phyloP scores from a whole-genome alignment of 2,113 vertebrate genomes.

The Archilochus colubris region DNA sequence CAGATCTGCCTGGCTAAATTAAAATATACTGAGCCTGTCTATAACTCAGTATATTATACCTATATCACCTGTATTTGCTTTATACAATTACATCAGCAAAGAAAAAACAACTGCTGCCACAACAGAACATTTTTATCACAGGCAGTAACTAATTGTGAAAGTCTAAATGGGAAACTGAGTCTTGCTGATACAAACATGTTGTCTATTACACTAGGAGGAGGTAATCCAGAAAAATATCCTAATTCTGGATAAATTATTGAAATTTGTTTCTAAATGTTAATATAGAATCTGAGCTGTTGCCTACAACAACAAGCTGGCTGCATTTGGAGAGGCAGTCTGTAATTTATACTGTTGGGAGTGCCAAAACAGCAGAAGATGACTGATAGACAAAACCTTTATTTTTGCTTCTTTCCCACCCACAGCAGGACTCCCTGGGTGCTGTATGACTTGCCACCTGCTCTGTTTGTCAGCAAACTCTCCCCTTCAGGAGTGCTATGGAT shows the following conservation, averaged over 20 bases:
- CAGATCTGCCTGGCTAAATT: background rate
- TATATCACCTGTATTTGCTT: background rate
- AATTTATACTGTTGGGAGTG: background rate
- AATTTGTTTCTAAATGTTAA: too few relatives aligned
- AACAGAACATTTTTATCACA: background rate
- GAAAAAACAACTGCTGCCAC: background rate
- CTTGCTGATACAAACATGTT: background rate
- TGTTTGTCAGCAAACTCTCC: conserved; percentile 23
- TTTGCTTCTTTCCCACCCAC: background rate
- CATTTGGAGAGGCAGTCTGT: background rate
- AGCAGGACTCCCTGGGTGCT: background rate
- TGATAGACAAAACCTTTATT: background rate
- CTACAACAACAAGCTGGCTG: background rate
- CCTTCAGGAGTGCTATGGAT: conserved; percentile 30
- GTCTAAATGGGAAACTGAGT: background rate
- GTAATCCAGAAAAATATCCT: background rate
- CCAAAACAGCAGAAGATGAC: background rate
- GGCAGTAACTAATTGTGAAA: background rate
- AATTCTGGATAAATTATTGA: background rate
- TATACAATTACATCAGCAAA: background rate
- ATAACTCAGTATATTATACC: background rate
- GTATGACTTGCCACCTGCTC: background rate
- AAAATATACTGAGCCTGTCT: background rate
- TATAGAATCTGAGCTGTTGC: background rate
- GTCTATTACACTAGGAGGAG: background rate